A percentile compares a stretch with the other conserved stretches of the same genome.
Conservation (phyloP, 2,797 vertebrate species). For the Spondyliosoma cantharus region DNA sequence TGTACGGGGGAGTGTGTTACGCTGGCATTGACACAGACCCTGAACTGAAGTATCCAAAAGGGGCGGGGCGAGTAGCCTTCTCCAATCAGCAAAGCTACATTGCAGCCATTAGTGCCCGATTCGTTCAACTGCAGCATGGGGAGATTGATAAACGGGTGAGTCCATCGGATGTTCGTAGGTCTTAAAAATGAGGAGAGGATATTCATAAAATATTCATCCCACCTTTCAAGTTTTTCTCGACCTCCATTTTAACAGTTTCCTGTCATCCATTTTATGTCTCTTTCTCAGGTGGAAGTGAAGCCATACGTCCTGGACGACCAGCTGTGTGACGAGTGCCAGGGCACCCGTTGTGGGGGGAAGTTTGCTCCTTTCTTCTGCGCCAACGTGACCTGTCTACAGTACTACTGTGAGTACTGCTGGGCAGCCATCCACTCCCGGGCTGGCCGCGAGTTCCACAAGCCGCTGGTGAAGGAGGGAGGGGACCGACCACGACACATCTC, state of each 20-base stretch:
- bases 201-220: constrained; percentile 41
- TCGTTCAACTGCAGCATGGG: constrained; percentile 99
- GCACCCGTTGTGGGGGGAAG: constrained; percentile 98
- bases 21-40: constrained; percentile 99
- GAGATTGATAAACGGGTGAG: constrained; percentile 99
- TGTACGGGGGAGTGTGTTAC: constrained; percentile 98
- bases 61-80: constrained; percentile 97
- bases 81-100: constrained; percentile 99
- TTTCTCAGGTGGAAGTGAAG: constrained; percentile 99
- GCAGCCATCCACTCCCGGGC: constrained; percentile 99
- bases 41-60: constrained; percentile 99
- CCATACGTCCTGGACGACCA: constrained; percentile 99
- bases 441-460: constrained; percentile 99
- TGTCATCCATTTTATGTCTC: constrained; percentile 28
- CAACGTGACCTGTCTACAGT: constrained; percentile 99
- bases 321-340: constrained; percentile 99
- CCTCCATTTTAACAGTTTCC: constrained; percentile 37
- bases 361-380: constrained; percentile 99
- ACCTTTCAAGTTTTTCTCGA: not conserved
- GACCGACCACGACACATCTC: constrained; percentile 99
- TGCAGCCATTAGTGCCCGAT: constrained; percentile 99
- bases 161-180: constrained; percentile 10
- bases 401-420: constrained; percentile 99
- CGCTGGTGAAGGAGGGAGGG: constrained; percentile 99
- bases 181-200: constrained; percentile 21